These are phyloP conservation scores for Hyaena hyaena DNA, from an alignment of 2,113 vertebrate genomes.

Conservation along the genomic window DNA sequence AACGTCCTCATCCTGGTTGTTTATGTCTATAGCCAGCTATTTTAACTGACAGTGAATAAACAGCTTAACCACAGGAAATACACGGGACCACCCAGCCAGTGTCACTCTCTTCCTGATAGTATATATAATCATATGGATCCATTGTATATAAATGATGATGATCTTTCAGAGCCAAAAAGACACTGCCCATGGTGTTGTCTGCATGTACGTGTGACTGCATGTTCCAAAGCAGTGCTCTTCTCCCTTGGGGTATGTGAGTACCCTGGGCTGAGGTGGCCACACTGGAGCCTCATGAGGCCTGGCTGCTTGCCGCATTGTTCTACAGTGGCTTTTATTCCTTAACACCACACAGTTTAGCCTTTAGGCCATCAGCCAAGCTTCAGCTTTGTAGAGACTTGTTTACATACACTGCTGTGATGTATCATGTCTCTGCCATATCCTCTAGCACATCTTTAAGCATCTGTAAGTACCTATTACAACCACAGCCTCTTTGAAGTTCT, in stretches of 20 bases:
- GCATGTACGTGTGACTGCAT: neutral
- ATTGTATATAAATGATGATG: neutral
- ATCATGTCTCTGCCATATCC: neutral
- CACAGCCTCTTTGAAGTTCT: neutral
- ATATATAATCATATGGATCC: neutral
- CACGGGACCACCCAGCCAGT: neutral
- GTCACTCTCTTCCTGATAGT: neutral
- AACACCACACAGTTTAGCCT: neutral
- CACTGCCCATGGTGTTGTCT: neutral
- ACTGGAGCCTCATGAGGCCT: neutral
- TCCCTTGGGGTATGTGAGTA: neutral
- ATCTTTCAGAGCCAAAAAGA: neutral
- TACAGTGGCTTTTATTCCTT: neutral
- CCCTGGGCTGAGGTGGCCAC: neutral
- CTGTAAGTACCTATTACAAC: neutral
- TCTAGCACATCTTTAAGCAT: neutral
- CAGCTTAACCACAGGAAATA: constrained; percentile 24
- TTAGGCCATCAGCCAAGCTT: neutral
- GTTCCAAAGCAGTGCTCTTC: neutral
- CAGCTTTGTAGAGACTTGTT: neutral
- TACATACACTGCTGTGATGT: neutral
- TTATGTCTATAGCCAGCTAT: neutral
- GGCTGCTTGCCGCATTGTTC: neutral
- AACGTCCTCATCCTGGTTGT: neutral
- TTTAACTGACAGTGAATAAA: constrained; percentile 43